Conservation (phyloP, 2,113 vertebrate genomes). For the Lutjanus erythropterus region DNA sequence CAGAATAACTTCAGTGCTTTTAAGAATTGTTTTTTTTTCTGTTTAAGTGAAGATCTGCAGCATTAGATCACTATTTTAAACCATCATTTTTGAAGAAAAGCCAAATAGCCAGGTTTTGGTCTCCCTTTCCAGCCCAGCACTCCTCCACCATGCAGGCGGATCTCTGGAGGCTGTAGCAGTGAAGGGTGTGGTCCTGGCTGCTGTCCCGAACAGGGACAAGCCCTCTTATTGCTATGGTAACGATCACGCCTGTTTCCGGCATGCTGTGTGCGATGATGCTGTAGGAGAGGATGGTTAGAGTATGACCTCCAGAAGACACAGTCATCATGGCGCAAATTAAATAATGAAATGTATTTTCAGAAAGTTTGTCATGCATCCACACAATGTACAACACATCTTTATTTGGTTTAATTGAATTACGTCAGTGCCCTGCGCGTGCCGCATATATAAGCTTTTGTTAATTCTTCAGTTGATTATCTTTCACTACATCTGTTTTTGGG, state of each 20-base stretch:
- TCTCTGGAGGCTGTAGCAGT: slow-evolving; percentile 40
- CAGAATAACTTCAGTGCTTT: not conserved
- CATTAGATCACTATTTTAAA: not conserved
- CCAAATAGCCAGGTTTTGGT: not conserved
- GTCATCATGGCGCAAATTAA: slow-evolving; percentile 20
- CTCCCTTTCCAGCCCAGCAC: slow-evolving; percentile 4
- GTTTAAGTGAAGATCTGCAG: not conserved
- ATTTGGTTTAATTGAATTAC: slow-evolving; percentile 59
- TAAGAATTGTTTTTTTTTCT: not conserved
- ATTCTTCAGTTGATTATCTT: slow-evolving; percentile 1
- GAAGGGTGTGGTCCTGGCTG: slow-evolving; percentile 81
- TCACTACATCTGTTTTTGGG: not conserved
- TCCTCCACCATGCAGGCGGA: slow-evolving; percentile 9
- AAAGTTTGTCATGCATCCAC: slow-evolving; percentile 41
- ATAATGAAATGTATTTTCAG: slow-evolving; percentile 18
- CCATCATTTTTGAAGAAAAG: not conserved
- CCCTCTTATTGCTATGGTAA: slow-evolving; percentile 72
- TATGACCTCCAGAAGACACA: slow-evolving; percentile 41
- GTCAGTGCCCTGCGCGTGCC: slow-evolving; percentile 40
- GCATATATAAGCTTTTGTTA: slow-evolving; percentile 34
- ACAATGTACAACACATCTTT: slow-evolving; percentile 18
- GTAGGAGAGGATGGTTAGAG: slow-evolving; percentile 10
- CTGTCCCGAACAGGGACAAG: slow-evolving; percentile 64
- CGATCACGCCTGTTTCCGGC: slow-evolving; percentile 67
- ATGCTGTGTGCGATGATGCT: slow-evolving; percentile 37